A percentile compares a stretch with the other conserved stretches of the same genome.
Conservation (phyloP, 37 sponge, comb jelly and placozoan genomes). For the Ianthella basta region DNA sequence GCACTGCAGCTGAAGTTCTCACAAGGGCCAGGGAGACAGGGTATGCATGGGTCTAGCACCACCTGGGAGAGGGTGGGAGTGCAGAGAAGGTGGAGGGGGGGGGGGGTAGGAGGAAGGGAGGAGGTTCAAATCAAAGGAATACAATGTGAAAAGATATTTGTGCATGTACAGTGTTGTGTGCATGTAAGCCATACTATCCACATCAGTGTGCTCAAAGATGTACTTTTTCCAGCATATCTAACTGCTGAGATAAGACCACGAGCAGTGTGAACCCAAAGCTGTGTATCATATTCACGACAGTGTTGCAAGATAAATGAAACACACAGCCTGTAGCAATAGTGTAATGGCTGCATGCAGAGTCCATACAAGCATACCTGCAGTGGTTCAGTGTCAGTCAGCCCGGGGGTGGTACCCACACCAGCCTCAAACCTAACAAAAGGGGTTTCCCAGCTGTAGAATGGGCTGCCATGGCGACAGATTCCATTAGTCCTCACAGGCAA, state of each 20-base stretch:
- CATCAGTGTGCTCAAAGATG: too few species aligned
- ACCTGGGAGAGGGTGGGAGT: constrained; percentile 27
- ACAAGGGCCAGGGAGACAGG: constrained; percentile 69
- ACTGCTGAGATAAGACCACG: too few species aligned
- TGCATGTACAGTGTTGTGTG: too few species aligned
- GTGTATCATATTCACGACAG: too few species aligned
- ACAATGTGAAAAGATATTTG: background rate
- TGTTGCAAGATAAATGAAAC: too few species aligned
- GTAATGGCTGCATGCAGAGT: too few species aligned
- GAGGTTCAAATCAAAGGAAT: background rate
- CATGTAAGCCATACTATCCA: too few species aligned
- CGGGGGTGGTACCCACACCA: constrained; percentile 72
- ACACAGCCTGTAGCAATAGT: too few species aligned
- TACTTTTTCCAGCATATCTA: too few species aligned
- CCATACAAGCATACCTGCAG: constrained; percentile 45
- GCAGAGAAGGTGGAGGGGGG: background rate
- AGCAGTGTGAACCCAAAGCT: too few species aligned
- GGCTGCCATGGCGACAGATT: constrained; percentile 72
- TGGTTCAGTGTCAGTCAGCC: constrained; percentile 50
- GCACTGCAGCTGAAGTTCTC: constrained; percentile 53
- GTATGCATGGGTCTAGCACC: constrained; percentile 52
- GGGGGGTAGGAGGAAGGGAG: background rate
- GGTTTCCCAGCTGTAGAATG: constrained; percentile 68
- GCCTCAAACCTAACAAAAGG: constrained; percentile 81
- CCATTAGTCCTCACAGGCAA: constrained; percentile 28